Conservation (phyloP, 37 sponge, comb jelly and placozoan genomes). For the Halisarca cf. caerulea region DNA sequence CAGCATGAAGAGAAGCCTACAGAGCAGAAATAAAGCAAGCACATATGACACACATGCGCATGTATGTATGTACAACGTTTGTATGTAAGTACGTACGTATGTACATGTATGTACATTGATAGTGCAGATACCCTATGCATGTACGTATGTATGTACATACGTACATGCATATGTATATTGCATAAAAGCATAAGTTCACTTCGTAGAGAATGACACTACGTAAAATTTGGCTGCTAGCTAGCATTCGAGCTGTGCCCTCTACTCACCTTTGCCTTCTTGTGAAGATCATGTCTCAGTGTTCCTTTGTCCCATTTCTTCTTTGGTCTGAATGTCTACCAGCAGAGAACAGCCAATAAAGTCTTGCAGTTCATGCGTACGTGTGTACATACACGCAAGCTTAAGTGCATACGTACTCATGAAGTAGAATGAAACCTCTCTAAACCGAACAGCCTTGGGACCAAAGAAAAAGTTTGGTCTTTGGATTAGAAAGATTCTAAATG, state of each 20-base stretch:
- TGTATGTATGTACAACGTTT: not conserved
- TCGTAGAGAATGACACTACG: not conserved
- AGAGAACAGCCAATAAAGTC: not conserved
- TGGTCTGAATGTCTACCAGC: conserved; percentile 81
- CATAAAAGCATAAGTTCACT: not conserved
- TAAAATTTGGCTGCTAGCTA: too few species aligned
- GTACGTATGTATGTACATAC: not conserved
- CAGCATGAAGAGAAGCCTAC: conserved; percentile 87
- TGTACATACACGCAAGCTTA: not conserved
- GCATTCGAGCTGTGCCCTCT: too few species aligned
- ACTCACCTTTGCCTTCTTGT: conserved; percentile 90
- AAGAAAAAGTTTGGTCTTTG: too few species aligned
- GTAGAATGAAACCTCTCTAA: too few species aligned
- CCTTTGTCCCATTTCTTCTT: conserved; percentile 95
- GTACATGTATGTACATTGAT: not conserved
- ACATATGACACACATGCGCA: not conserved
- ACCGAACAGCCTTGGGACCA: too few species aligned
- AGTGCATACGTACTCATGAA: not conserved
- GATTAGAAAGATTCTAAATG: too few species aligned
- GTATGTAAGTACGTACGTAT: not conserved
- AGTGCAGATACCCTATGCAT: not conserved
- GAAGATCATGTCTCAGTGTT: conserved; percentile 79
- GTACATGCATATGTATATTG: not conserved
- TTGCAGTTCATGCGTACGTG: not conserved
- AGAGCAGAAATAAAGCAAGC: not conserved